A percentile compares a stretch with the other conserved stretches of the same genome.
phyloP scores from a whole-genome alignment of 2,888 invertebrate genomes.

The Eupelmus urozonus region DNA sequence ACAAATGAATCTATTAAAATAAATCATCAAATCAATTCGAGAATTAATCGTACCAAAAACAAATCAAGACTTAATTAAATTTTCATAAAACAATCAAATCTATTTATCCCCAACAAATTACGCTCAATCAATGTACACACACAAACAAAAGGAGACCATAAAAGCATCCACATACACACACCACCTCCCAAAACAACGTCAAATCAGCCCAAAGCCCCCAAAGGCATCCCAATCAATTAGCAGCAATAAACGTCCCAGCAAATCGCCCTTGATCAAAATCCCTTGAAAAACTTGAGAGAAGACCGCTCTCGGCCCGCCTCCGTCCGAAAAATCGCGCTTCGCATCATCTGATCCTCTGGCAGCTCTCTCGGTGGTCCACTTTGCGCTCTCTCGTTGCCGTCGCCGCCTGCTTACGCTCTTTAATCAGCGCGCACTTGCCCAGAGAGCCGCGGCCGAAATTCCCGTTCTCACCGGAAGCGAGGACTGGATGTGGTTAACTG shows the following conservation, averaged over 20 bases:
- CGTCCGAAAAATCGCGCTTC: conserved; percentile 1
- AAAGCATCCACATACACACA: no score
- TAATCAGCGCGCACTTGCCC: conserved; percentile 35
- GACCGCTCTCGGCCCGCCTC: neutral
- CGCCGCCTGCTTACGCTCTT: conserved; percentile 19
- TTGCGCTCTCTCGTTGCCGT: neutral
- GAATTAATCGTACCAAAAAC: no score
- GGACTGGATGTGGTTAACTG: neutral
- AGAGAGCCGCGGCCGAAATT: neutral
- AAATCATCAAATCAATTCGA: no score
- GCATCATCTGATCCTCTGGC: neutral
- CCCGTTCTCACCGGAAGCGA: conserved; percentile 34
- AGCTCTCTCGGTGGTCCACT: conserved; percentile 46
- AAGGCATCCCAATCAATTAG: conserved; percentile 44
- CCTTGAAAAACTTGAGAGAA: neutral
- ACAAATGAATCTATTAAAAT: no score
- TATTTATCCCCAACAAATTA: no score
- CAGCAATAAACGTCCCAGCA: conserved; percentile 4
- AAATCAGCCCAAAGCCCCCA: no score
- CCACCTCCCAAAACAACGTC: no score
- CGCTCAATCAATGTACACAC: no score
- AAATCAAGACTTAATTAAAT: no score
- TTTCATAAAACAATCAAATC: no score
- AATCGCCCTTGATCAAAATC: neutral
- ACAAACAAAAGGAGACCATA: no score